These are phyloP conservation scores for Orthosia gracilis DNA, from an alignment of 2,888 invertebrate genomes.

Conservation along the genomic window DNA sequence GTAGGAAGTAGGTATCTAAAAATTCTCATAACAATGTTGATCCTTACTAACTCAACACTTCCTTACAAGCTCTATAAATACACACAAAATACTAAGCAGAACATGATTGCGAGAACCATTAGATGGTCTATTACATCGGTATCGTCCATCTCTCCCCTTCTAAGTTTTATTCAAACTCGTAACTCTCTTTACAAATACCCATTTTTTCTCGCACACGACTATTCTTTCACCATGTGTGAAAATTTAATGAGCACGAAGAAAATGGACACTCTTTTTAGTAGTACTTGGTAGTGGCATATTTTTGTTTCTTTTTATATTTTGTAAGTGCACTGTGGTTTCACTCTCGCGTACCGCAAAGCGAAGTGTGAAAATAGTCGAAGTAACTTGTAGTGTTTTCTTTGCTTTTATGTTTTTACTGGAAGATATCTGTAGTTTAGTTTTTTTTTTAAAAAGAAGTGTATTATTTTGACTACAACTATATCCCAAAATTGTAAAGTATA, in stretches of 20 bases:
- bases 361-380: conserved; percentile 23
- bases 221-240: conserved; percentile 73
- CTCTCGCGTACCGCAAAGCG: conserved; percentile 19
- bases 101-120: conserved; percentile 21
- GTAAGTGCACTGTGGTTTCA: conserved; percentile 38
- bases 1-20: too few species aligned
- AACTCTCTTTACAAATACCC: conserved; percentile 66
- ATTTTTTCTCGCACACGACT: conserved; percentile 49
- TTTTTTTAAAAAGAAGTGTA: background rate
- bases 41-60: background rate
- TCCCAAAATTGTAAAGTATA: too few species aligned
- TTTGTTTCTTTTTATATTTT: conserved; percentile 50
- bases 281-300: conserved; percentile 18
- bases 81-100: background rate
- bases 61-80: background rate
- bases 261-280: conserved; percentile 68
- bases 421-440: background rate
- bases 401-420: background rate
- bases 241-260: conserved; percentile 72
- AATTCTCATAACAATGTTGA: too few species aligned
- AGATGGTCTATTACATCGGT: conserved; percentile 62
- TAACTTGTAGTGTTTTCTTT: background rate
- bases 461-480: too few species aligned
- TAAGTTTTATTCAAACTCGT: conserved; percentile 70
- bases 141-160: conserved; percentile 45